Percentiles rank a stretch among this genome's conserved stretches.
Conservation (phyloP, 2,797 vertebrate species). For the Miichthys miiuy region DNA sequence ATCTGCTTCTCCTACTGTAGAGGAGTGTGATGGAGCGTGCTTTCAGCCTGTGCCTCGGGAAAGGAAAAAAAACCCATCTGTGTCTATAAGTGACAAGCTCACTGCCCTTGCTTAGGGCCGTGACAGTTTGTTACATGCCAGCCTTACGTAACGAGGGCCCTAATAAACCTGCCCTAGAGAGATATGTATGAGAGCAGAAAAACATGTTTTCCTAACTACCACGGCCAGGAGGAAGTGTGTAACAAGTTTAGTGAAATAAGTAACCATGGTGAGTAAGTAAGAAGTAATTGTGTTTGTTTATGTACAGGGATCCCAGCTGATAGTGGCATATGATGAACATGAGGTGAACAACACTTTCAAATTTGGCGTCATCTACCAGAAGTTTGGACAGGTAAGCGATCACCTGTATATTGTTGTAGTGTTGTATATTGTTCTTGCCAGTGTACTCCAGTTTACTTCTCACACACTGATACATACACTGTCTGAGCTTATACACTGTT, state of each 20-base stretch:
- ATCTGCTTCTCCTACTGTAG: constrained; percentile 37
- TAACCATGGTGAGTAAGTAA: not conserved
- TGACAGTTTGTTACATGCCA: constrained; percentile 64
- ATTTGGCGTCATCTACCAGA: constrained; percentile 97
- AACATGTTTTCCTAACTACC: constrained; percentile 43
- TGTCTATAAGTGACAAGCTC: constrained; percentile 54
- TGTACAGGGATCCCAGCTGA: constrained; percentile 93
- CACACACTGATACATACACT: not conserved
- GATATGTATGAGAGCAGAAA: constrained; percentile 37
- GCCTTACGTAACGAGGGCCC: constrained; percentile 53
- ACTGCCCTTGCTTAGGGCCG: constrained; percentile 42
- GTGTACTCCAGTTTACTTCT: not conserved
- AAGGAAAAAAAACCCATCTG: constrained; percentile 70
- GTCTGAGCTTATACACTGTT: not conserved
- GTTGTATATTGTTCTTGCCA: not conserved
- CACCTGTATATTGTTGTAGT: no score
- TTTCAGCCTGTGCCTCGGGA: constrained; percentile 65
- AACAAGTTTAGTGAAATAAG: constrained; percentile 6
- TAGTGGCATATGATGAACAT: constrained; percentile 95
- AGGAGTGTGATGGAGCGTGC: constrained; percentile 55
- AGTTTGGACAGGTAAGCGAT: constrained; percentile 92
- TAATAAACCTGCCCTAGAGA: constrained; percentile 55
- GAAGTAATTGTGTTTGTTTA: constrained; percentile 15
- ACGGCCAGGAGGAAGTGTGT: constrained; percentile 3
- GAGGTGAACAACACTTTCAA: constrained; percentile 99